Percentiles rank a stretch among this genome's conserved stretches.
These are phyloP conservation scores for Papilio helenus DNA, from an alignment of 1,140 invertebrate genomes.

Conservation along the genomic window DNA sequence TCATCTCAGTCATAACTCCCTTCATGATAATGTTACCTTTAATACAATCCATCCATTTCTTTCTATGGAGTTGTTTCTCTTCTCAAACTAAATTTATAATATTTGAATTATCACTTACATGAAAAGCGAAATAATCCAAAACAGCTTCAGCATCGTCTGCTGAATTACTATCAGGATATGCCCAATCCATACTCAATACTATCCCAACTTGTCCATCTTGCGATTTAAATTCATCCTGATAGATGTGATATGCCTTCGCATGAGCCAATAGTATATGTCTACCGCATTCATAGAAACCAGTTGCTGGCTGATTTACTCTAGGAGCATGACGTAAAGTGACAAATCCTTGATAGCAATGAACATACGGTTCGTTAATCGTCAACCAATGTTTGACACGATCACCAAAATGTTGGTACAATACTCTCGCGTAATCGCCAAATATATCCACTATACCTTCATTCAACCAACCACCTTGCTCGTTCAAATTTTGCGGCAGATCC, in stretches of 20 bases:
- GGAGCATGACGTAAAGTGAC: constrained; percentile 38
- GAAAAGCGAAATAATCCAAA: constrained; percentile 37
- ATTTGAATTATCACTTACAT: constrained; percentile 35
- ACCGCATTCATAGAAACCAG: constrained; percentile 46
- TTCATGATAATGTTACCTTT: no score
- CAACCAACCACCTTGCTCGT: constrained; percentile 85
- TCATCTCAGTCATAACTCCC: no score
- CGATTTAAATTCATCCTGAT: constrained; percentile 41
- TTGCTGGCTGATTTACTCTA: constrained; percentile 39
- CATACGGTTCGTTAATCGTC: constrained; percentile 86
- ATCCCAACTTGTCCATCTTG: constrained; percentile 46
- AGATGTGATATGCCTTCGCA: constrained; percentile 46
- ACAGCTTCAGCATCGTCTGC: constrained; percentile 43
- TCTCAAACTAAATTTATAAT: no score
- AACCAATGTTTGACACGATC: constrained; percentile 86
- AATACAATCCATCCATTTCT: no score
- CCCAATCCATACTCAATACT: constrained; percentile 45
- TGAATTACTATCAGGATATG: constrained; percentile 43
- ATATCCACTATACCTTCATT: constrained; percentile 84
- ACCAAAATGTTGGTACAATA: constrained; percentile 84
- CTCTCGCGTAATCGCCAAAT: constrained; percentile 84
- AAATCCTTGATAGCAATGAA: constrained; percentile 42
- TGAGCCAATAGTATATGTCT: constrained; percentile 44
- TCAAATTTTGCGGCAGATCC: constrained; percentile 85
- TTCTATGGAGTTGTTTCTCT: no score